These are phyloP conservation scores for Martes martes DNA, from an alignment of 2,113 vertebrate species.

Conservation along the genomic window DNA sequence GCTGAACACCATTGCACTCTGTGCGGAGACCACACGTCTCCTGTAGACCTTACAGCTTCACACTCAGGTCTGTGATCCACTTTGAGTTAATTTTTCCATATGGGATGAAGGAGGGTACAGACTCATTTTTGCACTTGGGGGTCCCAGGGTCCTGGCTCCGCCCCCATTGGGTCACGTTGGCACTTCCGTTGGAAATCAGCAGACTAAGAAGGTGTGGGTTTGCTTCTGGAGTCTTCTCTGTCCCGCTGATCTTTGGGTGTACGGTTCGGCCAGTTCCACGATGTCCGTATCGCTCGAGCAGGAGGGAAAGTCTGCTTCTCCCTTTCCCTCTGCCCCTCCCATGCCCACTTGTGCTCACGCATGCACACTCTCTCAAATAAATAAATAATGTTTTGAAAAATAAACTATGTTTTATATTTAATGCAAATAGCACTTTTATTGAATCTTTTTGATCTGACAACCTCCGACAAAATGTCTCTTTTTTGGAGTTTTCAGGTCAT, in stretches of 20 bases:
- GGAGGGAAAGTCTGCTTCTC: too few relatives aligned
- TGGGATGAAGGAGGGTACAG: not conserved
- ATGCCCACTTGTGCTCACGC: not conserved
- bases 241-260: accelerated
- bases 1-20: not conserved
- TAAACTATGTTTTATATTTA: not conserved
- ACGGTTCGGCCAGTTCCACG: not conserved
- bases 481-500: not conserved
- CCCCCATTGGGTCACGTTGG: accelerated
- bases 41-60: not conserved
- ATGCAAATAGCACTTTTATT: not conserved
- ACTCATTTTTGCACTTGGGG: accelerated
- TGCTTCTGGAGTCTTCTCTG: not conserved
- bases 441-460: not conserved
- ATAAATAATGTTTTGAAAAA: not conserved
- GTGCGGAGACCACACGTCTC: accelerated
- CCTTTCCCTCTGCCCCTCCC: too few relatives aligned
- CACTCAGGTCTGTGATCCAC: not conserved
- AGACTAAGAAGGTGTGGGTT: accelerated
- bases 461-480: not conserved
- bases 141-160: accelerated
- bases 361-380: too few relatives aligned
- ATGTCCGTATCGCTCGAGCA: accelerated
- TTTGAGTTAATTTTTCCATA: not conserved
- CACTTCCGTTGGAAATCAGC: not conserved